These are phyloP conservation scores for Solea senegalensis DNA, from an alignment of 2,113 vertebrate genomes.

Conservation along the genomic window DNA sequence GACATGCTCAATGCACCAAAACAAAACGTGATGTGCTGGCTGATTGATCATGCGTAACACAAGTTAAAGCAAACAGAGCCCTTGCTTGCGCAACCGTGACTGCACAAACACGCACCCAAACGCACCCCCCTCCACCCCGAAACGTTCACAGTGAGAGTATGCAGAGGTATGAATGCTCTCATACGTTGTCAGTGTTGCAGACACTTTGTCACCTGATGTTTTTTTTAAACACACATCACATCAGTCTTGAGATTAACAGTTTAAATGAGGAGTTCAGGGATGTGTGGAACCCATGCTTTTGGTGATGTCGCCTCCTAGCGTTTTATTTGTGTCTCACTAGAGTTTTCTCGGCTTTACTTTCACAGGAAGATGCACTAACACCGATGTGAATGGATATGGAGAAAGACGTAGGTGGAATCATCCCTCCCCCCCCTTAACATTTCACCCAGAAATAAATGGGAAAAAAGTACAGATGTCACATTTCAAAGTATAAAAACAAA, in stretches of 20 bases:
- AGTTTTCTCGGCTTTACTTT: constrained; percentile 30
- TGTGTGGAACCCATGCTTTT: not conserved
- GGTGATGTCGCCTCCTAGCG: constrained; percentile 65
- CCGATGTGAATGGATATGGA: constrained; percentile 43
- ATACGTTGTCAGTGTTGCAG: not conserved
- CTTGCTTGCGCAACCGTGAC: not conserved
- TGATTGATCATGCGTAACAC: too few relatives aligned
- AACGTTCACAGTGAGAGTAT: not conserved
- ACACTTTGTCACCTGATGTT: constrained; percentile 4
- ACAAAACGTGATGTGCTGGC: not conserved
- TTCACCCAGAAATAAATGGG: not conserved
- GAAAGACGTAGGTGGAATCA: constrained; percentile 78
- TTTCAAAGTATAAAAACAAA: not conserved
- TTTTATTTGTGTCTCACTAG: not conserved
- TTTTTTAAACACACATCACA: not conserved
- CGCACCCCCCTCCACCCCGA: not conserved
- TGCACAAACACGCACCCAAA: not conserved
- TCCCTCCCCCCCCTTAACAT: too few relatives aligned
- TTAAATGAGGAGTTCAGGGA: not conserved
- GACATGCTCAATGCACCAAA: too few relatives aligned
- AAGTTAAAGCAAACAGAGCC: too few relatives aligned
- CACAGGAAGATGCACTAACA: constrained; percentile 85
- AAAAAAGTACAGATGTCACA: not conserved
- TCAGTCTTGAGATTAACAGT: not conserved
- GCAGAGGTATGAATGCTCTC: too few relatives aligned